Evolutionary conservation across 2,113 vertebrate species (phyloP).

Genomic region (Pampusana beccarii): DNA sequence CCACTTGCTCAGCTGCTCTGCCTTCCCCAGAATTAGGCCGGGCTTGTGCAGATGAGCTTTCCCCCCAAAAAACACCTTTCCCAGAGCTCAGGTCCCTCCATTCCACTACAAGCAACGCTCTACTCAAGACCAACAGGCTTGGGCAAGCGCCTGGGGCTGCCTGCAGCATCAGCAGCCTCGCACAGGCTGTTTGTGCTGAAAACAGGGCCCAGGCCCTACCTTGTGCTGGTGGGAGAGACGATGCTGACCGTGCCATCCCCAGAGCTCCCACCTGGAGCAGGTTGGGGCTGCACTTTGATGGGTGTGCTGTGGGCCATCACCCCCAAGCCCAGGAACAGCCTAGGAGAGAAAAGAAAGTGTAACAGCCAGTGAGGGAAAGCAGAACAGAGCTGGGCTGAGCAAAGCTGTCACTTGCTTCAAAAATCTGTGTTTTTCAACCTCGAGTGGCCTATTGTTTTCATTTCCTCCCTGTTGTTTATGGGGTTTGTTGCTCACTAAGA

Average conservation of each 20-base stretch:
- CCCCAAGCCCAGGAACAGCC: constrained; percentile 88
- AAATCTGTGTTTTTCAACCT: not conserved
- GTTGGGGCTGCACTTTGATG: constrained; percentile 81
- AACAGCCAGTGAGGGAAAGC: not conserved
- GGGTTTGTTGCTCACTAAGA: not conserved
- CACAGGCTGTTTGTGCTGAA: too few relatives aligned
- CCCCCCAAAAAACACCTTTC: not conserved
- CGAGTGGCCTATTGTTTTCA: not conserved
- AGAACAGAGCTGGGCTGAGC: not conserved
- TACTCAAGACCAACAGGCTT: not conserved
- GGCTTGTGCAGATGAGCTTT: too few relatives aligned
- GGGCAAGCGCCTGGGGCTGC: not conserved
- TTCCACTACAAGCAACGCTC: not conserved
- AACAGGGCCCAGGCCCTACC: constrained; percentile 59
- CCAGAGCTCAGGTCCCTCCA: not conserved
- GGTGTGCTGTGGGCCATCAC: constrained; percentile 76
- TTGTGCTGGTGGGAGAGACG: constrained; percentile 79
- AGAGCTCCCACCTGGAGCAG: constrained; percentile 84
- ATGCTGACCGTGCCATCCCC: constrained; percentile 86
- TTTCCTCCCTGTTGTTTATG: not conserved
- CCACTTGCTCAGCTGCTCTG: not conserved
- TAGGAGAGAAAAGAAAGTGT: not conserved
- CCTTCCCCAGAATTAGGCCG: not conserved
- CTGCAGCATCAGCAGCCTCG: too few relatives aligned
- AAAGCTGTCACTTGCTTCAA: not conserved